Evolutionary conservation across 2,797 vertebrate genomes (phyloP).

Genomic region (Premnoplex brunnescens): DNA sequence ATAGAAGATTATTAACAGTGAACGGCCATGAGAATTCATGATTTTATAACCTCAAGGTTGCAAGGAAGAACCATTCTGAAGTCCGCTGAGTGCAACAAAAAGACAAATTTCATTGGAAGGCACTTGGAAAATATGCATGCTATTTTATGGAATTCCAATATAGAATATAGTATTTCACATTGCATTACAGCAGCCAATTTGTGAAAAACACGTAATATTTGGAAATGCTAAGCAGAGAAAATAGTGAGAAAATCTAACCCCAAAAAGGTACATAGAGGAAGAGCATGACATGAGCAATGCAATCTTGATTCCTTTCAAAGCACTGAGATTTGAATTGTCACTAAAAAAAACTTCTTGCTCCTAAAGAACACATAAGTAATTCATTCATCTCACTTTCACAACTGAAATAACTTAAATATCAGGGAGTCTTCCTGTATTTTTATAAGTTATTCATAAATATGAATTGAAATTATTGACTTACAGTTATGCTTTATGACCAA

Average conservation of each 20-base stretch:
- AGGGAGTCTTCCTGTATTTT: background rate
- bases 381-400: background rate
- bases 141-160: background rate
- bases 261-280: background rate
- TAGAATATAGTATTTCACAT: background rate
- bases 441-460: background rate
- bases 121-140: background rate
- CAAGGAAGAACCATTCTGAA: background rate
- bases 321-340: background rate
- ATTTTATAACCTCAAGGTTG: background rate
- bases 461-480: background rate
- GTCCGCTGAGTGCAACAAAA: background rate
- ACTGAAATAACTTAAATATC: background rate
- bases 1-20: background rate
- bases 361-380: background rate
- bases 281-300: background rate
- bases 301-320: background rate
- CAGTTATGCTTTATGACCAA: background rate
- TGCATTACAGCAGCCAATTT: background rate
- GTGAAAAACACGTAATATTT: background rate
- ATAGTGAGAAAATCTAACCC: background rate
- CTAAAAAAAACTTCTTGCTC: background rate
- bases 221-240: background rate
- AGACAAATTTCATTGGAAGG: background rate
- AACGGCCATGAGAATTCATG: background rate